Conservation (phyloP, 2,113 vertebrate species). For the Misgurnus mizolepis region DNA sequence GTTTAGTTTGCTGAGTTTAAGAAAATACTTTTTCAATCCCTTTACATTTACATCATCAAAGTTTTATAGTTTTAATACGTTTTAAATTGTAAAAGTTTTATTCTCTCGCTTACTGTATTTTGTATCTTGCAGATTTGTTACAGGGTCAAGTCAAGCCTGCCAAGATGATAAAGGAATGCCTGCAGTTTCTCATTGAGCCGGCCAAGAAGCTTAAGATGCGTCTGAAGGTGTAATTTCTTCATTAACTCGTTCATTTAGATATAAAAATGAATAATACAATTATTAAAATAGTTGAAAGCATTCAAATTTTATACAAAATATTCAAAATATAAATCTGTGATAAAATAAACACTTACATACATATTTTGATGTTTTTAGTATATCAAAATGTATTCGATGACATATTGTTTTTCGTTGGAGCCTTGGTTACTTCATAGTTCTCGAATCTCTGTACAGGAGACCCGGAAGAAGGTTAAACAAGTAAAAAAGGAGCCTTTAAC, state of each 20-base stretch:
- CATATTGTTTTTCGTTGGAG: not conserved
- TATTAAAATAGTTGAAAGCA: too few species aligned
- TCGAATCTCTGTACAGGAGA: conserved; percentile 61
- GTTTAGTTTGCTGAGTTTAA: conserved; percentile 1
- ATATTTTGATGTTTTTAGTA: too few species aligned
- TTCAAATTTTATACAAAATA: too few species aligned
- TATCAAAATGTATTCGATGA: not conserved
- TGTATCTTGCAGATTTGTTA: not conserved
- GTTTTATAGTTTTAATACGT: not conserved
- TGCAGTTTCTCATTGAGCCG: conserved; percentile 77
- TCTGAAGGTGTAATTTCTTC: conserved; percentile 66
- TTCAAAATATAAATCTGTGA: too few species aligned
- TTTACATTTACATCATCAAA: not conserved
- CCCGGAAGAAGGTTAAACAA: conserved; percentile 66
- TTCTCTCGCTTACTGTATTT: not conserved
- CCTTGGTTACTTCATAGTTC: not conserved
- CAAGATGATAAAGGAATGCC: conserved; percentile 78
- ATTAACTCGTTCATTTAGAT: not conserved
- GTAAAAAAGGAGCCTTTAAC: conserved; percentile 71
- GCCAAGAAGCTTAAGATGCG: conserved; percentile 76
- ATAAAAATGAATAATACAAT: too few species aligned
- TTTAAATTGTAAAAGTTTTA: not conserved
- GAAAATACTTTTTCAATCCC: not conserved
- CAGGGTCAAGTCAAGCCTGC: conserved; percentile 44
- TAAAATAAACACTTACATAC: too few species aligned